Base-by-base conservation (phyloP, 2,888 invertebrate species). In the Unio delphinus region DNA sequence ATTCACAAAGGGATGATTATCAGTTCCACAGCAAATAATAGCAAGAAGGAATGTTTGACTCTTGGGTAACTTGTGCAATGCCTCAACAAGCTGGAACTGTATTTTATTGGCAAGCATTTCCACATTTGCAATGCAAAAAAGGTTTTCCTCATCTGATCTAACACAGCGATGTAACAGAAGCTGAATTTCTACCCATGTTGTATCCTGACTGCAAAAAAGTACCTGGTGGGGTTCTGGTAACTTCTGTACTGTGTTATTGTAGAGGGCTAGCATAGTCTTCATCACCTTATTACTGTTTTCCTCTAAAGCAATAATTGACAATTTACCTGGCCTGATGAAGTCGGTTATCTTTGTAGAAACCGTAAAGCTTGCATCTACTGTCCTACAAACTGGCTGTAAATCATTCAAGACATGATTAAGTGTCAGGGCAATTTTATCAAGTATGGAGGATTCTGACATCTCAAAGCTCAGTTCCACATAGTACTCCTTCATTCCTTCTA, bases 101-200 rank as follows among this genome's bases (percentile, higher is more conserved):
- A 80, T 55, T 60, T 80, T 78, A 69, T 69, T 75, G 26, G 78
- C 55, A 5, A 81, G 70, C 11, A 73, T 60, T 71, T 83, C 82
- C 17, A 81, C 74, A 69, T 79, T 74, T n/a, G 75, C 80, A 54
- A 83, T 69, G 58, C 80, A 79, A 58, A 71, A 83, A 1, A 82
- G 65, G 18, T 61, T 56, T 11, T 23, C 28, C 0, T 54, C 26
- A 1, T 64, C 58, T 54, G 72, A 55, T 23, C 70, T 68, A 4
- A 74, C 23, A 72, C 82, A 81, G 23, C 82, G 28, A 20, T 66
- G 58, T 15, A 83, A n/a, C 11, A 82, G 59, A 18, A 82, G 65
- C 15, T 73, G 65, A 15, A 82, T 61, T 58, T 83, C 80, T 65
- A 74, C 72, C 74, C 75, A 75, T 59, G 64, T 65, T 59, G 83